phyloP scores from a whole-genome alignment of 2,888 invertebrate species.

The Tubulanus polymorphus region DNA sequence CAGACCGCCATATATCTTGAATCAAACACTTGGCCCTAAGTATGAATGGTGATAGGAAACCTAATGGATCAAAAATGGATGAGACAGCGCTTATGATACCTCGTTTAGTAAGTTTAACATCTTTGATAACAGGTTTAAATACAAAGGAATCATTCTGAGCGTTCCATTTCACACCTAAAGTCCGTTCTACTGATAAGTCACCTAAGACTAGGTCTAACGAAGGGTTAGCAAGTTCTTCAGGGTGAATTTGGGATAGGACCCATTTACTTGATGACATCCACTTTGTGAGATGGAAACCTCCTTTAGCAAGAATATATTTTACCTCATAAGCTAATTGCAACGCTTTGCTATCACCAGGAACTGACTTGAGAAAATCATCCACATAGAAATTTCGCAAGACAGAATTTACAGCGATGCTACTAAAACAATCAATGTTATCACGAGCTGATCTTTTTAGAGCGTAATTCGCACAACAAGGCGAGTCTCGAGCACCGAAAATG shows the following conservation, averaged over 20 bases:
- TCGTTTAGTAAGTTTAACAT: not conserved
- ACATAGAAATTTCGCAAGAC: not conserved
- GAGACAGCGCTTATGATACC: not conserved
- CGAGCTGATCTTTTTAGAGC: not conserved
- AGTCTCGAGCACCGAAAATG: slow-evolving; percentile 1
- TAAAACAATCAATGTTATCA: not conserved
- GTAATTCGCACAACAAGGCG: not conserved
- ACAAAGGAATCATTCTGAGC: not conserved
- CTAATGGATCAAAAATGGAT: slow-evolving; percentile 6
- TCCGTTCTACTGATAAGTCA: not conserved
- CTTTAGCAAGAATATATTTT: not conserved
- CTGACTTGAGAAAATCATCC: not conserved
- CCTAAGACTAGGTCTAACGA: not conserved
- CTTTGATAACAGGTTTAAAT: not conserved
- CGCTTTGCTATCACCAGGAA: not conserved
- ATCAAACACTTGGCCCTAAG: not conserved
- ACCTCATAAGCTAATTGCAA: not conserved
- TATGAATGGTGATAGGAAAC: not conserved
- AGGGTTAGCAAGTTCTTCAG: not conserved
- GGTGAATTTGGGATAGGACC: not conserved
- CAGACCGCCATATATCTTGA: not conserved
- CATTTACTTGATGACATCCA: slow-evolving; percentile 1
- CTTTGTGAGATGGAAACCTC: not conserved
- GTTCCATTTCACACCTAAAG: not conserved
- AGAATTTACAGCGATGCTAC: not conserved